Conservation (phyloP, 2,888 invertebrate species). For the Caenorhabditis auriculariae region DNA sequence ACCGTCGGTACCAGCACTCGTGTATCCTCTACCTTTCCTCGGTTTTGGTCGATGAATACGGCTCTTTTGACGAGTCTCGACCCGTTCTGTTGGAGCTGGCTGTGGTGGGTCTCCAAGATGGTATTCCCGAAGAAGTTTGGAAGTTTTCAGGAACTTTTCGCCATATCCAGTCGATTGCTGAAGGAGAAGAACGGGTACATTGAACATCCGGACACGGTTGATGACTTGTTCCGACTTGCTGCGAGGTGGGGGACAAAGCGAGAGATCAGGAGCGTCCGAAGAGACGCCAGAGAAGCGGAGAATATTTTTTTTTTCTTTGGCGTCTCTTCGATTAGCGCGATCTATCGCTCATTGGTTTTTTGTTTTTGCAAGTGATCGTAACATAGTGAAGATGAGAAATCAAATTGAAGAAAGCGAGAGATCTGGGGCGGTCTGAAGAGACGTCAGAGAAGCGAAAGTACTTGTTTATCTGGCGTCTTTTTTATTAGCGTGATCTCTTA, state of each 20-base stretch:
- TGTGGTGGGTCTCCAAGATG: constrained; percentile 69
- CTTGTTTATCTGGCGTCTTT: too few relatives aligned
- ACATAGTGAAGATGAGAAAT: too few relatives aligned
- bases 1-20: constrained; percentile 76
- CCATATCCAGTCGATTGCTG: constrained; percentile 70
- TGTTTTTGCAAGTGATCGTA: too few relatives aligned
- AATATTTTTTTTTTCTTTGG: too few relatives aligned
- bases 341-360: too few relatives aligned
- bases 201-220: constrained; percentile 95
- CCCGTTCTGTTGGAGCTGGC: constrained; percentile 82
- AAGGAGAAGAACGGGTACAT: constrained; percentile 78
- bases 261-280: too few relatives aligned
- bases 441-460: too few relatives aligned
- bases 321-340: too few relatives aligned
- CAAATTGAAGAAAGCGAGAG: too few relatives aligned
- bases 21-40: constrained; percentile 81
- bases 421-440: too few relatives aligned
- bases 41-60: constrained; percentile 85
- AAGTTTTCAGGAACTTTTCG: constrained; percentile 66
- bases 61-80: constrained; percentile 74
- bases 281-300: too few relatives aligned
- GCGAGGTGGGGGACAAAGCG: constrained; percentile 70
- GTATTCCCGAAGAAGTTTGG: constrained; percentile 14
- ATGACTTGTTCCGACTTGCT: constrained; percentile 88
- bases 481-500: too few relatives aligned